Evolutionary conservation across 2,113 vertebrate species (phyloP), one percentile per base, ranked within the genome.

Genomic region (Cheirogaleus medius): DNA sequence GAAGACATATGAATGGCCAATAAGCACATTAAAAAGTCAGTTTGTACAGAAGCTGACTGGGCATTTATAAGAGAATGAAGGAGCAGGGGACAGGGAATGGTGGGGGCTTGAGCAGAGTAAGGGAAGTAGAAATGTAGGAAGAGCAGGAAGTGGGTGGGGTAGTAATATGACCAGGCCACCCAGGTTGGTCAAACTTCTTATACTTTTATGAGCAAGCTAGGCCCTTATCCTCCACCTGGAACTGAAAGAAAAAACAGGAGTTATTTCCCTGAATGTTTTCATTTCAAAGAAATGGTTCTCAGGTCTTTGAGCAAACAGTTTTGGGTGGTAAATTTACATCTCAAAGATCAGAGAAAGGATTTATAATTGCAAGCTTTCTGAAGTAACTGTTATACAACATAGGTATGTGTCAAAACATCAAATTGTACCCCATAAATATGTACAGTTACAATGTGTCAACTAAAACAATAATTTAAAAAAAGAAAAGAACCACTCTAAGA

Each of bases 51-150:
- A 74, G 44, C 27, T 23, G 6, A 52, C 5, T 23, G 54, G 12
- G 8, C 6, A 8, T 90, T 56, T 87, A 32, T 34, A 44, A 49
- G 29, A 71, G 10, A 34, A 0, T 17, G 27, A 14, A 23, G n/a
- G 20, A n/a, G 14, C 18, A 32, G 80, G 13, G 52, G 29, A 0
- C 15, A 2, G 52, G 25, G 8, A n/a, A 9, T 1, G 2, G 11
- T 11, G 6, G 8, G 13, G 5, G 20, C 18, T 71, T 52, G 6
- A 73, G 34, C 18, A 34, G 23, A 69, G 5, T 49, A 44, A 42
- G 3, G 9, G 64, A 81, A 29, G 29, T 29, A 10, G 23, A 80
- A 77, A 49, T 13, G 81, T 56, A 71, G 1, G 49, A 21, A 56
- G 54, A 89, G 32, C 15, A 58, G 27, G 42, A 27, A 66, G 80